Percentiles rank a stretch among this genome's conserved stretches.
phyloP scores from a whole-genome alignment of 1,140 invertebrate species.

The Drosophila pruinosa region DNA sequence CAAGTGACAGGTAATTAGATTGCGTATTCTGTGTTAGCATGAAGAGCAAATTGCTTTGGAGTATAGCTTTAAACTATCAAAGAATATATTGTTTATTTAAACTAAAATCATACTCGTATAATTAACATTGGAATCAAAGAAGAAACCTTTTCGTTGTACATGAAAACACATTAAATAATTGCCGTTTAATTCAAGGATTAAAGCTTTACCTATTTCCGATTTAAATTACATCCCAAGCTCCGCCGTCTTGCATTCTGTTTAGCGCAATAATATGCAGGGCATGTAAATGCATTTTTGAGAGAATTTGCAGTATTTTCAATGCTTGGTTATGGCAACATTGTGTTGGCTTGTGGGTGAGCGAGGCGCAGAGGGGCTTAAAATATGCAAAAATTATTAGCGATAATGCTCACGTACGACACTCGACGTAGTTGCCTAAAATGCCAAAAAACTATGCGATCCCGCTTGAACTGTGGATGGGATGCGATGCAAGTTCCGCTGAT shows the following conservation, averaged over 20 bases:
- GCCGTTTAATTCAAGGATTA: not conserved
- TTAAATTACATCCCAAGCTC: not conserved
- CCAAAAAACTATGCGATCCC: constrained; percentile 29
- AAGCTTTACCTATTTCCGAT: not conserved
- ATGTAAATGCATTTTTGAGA: constrained; percentile 58
- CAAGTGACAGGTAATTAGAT: not conserved
- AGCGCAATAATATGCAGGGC: constrained; percentile 41
- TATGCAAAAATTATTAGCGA: constrained; percentile 82
- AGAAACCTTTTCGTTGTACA: not conserved
- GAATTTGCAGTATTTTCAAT: constrained; percentile 40
- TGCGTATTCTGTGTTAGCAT: not conserved
- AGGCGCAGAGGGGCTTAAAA: constrained; percentile 28
- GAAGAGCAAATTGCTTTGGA: not conserved
- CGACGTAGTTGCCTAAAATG: constrained; percentile 53
- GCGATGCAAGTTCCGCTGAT: constrained; percentile 21
- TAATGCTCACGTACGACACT: constrained; percentile 81
- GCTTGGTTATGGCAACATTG: constrained; percentile 5
- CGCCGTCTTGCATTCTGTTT: constrained; percentile 13
- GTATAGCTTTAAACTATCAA: no score
- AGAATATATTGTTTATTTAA: no score
- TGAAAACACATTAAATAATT: not conserved
- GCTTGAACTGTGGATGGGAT: constrained; percentile 5
- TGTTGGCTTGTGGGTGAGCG: constrained; percentile 15
- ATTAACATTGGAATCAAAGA: no score
- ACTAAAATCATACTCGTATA: no score